phyloP scores from a whole-genome alignment of 2,888 invertebrate genomes.

The Priocnemis perturbator region DNA sequence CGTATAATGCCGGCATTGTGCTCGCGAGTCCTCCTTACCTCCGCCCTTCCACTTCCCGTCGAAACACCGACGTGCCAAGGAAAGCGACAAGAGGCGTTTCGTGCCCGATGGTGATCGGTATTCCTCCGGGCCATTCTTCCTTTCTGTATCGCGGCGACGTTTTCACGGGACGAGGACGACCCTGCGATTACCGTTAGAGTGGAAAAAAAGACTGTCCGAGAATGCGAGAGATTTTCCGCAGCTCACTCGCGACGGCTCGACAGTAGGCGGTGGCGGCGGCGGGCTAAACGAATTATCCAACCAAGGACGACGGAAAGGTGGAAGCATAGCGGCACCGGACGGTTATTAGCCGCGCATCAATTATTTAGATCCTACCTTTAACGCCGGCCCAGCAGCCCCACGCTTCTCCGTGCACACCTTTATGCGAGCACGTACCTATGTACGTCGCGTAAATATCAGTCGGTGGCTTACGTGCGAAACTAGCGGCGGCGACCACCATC shows the following conservation, averaged over 20 bases:
- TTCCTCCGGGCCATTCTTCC: too few relatives aligned
- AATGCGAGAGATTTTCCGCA: too few relatives aligned
- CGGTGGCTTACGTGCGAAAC: slow-evolving; percentile 5
- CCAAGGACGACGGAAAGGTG: slow-evolving; percentile 1
- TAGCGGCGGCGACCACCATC: not conserved
- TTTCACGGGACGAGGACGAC: too few relatives aligned
- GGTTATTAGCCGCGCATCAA: slow-evolving; percentile 54
- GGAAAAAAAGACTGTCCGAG: too few relatives aligned
- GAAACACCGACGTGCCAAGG: too few relatives aligned
- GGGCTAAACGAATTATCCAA: slow-evolving; percentile 34
- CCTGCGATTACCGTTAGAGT: too few relatives aligned
- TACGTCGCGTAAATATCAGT: slow-evolving; percentile 4
- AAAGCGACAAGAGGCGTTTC: too few relatives aligned
- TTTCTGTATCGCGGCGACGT: too few relatives aligned
- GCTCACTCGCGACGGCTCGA: not conserved
- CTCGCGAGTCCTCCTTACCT: slow-evolving; percentile 1
- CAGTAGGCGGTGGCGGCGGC: too few relatives aligned
- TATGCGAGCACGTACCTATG: slow-evolving; percentile 10
- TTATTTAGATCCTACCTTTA: slow-evolving; percentile 49
- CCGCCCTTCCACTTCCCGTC: too few relatives aligned
- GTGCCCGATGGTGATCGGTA: too few relatives aligned
- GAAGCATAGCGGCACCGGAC: slow-evolving; percentile 17
- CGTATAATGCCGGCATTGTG: slow-evolving; percentile 2
- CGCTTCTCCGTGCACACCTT: not conserved
- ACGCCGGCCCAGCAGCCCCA: too few relatives aligned